Base-by-base conservation (phyloP, 2,888 invertebrate genomes). In the Diaphora mendica region DNA sequence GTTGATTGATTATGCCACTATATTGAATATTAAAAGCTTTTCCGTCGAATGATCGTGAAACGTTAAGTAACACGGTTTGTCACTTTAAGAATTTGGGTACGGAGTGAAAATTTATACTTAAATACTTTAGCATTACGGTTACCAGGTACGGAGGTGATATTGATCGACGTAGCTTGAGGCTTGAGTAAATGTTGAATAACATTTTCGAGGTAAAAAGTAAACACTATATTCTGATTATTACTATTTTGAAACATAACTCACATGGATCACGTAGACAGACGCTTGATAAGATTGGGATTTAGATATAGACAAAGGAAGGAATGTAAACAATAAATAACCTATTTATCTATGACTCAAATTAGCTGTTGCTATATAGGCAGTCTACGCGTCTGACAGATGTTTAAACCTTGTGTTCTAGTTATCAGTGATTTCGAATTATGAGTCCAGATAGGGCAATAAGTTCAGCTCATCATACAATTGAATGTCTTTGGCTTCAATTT, bases 1-100 rank as follows among this genome's bases (percentile, higher is more conserved):
- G 72, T 75, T 86, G 86, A 89, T 88, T 85, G 82, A 86, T 88
- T 85, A 87, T 70, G 71, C 72, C 73, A 79, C 76, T 79, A 82
- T 65, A 81, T 80, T 81, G 76, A 83, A 80, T 83, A 83, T 81
- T 82, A 79, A 82, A 83, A 82, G 83, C 75, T 75, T 78, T 82
- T 79, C 74, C 68, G 65, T 72, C 71, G 64, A 79, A 78, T 76
- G 71, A 80, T 77, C 70, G 70, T 23, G 62, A 75, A 71, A 66
- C 64, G 48, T 66, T 30, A 44, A 51, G 73, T 48, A 80, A 85
- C 87, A 82, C n/a, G 81, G 76, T 81, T 85, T 77, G 77, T 81
- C 82, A 82, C 82, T 86, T 81, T 79, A 78, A 70, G 71, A 71
- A 74, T 75, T 81, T 79, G 68, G 39, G 44, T 65, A 13, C n/a